Evolutionary conservation across 2,888 invertebrate species (phyloP).

Genomic region (Drosophila silvestris): DNA sequence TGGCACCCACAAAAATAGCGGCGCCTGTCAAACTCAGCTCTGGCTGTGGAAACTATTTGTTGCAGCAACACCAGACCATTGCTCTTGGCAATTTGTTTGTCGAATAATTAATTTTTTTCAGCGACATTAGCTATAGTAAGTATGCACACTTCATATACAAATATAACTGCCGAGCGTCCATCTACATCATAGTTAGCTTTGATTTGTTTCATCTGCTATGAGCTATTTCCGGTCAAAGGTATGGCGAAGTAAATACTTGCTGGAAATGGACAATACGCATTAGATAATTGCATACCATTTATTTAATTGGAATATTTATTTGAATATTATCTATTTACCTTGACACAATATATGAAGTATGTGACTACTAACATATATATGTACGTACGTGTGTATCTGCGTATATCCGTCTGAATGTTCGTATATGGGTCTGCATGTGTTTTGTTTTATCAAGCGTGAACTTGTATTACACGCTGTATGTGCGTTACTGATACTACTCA

Average conservation of each 20-base stretch:
- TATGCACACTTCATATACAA: background rate
- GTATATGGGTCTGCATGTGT: background rate
- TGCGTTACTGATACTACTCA: constrained; percentile 49
- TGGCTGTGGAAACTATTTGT: constrained; percentile 29
- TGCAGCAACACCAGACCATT: constrained; percentile 18
- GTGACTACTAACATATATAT: background rate
- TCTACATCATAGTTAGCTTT: background rate
- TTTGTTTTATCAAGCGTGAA: constrained; percentile 16
- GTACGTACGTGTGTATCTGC: background rate
- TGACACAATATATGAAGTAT: background rate
- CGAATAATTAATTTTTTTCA: constrained; percentile 64
- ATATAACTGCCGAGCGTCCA: constrained; percentile 1
- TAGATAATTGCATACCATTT: constrained; percentile 5
- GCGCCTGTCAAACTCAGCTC: constrained; percentile 60
- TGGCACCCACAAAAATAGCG: constrained; percentile 64
- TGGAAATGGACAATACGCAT: constrained; percentile 7
- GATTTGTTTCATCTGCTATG: background rate
- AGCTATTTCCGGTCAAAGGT: background rate
- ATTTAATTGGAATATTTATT: background rate
- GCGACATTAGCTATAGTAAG: constrained; percentile 42
- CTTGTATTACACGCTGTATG: constrained; percentile 7
- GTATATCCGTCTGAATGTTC: background rate
- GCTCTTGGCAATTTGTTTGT: constrained; percentile 37
- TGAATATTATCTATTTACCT: background rate
- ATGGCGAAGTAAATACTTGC: background rate